A percentile compares a stretch with the other conserved stretches of the same genome.
Evolutionary conservation across 92 coral and sea anemone genomes (phyloP).

Genomic region (Porites divaricata): DNA sequence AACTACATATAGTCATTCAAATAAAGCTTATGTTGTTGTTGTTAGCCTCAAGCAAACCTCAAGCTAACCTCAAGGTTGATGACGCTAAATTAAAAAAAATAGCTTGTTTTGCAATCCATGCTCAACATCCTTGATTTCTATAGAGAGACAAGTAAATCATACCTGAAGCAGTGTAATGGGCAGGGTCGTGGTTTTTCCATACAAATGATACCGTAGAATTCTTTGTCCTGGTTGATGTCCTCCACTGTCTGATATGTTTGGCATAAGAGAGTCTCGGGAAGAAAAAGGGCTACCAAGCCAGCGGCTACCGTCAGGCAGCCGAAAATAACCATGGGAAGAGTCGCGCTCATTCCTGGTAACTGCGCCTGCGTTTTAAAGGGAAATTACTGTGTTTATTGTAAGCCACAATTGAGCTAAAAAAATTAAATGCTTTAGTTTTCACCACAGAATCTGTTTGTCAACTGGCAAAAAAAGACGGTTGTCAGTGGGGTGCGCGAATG

Average conservation of each 20-base stretch:
- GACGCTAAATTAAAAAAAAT: too few species aligned
- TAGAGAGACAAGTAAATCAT: neutral
- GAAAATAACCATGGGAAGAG: conserved; percentile 71
- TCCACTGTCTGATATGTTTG: conserved; percentile 72
- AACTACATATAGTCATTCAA: too few species aligned
- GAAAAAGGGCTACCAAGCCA: conserved; percentile 59
- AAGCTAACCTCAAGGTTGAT: too few species aligned
- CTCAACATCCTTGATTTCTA: too few species aligned
- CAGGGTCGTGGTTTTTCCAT: conserved; percentile 32
- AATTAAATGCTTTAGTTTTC: too few species aligned
- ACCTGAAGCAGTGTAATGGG: conserved; percentile 20
- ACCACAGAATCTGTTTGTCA: too few species aligned
- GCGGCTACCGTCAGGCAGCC: conserved; percentile 68
- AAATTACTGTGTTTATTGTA: neutral
- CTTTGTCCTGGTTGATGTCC: conserved; percentile 47
- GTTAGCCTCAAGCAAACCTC: too few species aligned
- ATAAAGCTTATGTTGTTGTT: too few species aligned
- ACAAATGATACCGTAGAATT: conserved; percentile 45
- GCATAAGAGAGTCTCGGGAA: conserved; percentile 72
- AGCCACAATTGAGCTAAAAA: too few species aligned
- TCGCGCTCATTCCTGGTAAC: conserved; percentile 55
- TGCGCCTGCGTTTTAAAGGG: conserved; percentile 43
- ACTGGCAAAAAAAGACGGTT: too few species aligned
- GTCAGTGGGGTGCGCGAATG: too few species aligned
- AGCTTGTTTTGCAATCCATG: too few species aligned